Base-by-base conservation (phyloP, 2,888 invertebrate species). In the Orchesella flavescens region DNA sequence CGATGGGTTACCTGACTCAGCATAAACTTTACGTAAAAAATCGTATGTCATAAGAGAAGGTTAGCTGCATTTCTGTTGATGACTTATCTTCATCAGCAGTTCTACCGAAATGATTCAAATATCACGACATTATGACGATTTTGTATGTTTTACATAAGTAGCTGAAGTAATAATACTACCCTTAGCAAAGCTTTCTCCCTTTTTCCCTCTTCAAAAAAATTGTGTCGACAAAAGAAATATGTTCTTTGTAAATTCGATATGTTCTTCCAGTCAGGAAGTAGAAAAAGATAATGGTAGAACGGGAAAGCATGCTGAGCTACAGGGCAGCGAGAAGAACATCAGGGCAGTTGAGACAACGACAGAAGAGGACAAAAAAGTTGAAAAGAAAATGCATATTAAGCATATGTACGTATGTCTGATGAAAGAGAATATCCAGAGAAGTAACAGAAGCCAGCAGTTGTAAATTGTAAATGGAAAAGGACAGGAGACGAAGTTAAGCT, bases 1-100 rank as follows among this genome's bases (percentile, higher is more conserved):
- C 71, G 71, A 63, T 66, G 79, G 79, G 79, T 80, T 63, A 66
- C 73, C 79, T 80, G 79, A 80, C 79, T 80, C 79, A 80, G 79
- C 79, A 73, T 46, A 79, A 78, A 34, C 44, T 68, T 68, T 12
- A 19, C 19, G 24, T 21, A 21, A 21, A 46, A 72, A 77, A 77
- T 77, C 57, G 76, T 68, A 68, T 77, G 63, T 34, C 4, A 24
- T 34, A 34, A 34, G 34, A 7, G 34, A 4, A 34, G 34, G 34
- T 34, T 34, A 34, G 34, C 2, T 53, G 53, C 53, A 53, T 53
- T n/a, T 53, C 53, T 53, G 53, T 53, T 53, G 53, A n/a, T 53
- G 53, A 53, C 53, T 53, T 53, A n/a, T 13, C 53, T 53, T n/a
- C 53, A 53, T 53, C n/a, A 5, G 53, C 34, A 34, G 34, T 34